A percentile compares a stretch with the other conserved stretches of the same genome.
Evolutionary conservation across 2,113 vertebrate species (phyloP).

Genomic region (Zosterops japonicus): DNA sequence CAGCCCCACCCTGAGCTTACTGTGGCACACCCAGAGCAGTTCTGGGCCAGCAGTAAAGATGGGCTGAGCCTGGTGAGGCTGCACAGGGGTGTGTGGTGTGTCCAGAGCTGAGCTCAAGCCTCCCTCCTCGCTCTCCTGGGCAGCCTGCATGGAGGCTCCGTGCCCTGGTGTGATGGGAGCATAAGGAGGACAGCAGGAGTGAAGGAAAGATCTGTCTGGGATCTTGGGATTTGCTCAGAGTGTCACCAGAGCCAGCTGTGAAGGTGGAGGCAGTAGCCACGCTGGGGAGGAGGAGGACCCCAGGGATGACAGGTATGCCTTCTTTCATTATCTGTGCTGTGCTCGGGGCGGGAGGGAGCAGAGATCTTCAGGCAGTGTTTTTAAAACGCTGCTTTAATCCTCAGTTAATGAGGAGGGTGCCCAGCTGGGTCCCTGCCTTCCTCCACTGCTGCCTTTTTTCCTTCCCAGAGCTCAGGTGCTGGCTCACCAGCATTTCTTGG

Average conservation of each 20-base stretch:
- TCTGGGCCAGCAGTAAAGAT: background rate
- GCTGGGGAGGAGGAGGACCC: constrained; percentile 9
- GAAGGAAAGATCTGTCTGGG: background rate
- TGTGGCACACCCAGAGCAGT: background rate
- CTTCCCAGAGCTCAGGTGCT: background rate
- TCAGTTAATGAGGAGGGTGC: background rate
- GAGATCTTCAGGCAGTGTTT: background rate
- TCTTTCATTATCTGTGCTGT: background rate
- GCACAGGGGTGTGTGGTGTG: background rate
- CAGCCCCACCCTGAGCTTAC: rapidly evolving
- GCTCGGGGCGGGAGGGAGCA: background rate
- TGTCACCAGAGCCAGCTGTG: background rate
- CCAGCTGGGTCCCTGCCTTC: background rate
- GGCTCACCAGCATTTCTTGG: background rate
- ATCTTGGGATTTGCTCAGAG: background rate
- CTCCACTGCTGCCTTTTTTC: background rate
- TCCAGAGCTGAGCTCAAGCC: background rate
- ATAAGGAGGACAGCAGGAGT: background rate
- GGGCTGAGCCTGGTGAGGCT: background rate
- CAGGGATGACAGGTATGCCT: constrained; percentile 31
- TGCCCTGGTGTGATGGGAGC: background rate
- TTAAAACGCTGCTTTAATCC: background rate
- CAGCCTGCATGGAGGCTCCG: background rate
- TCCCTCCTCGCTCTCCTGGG: constrained; percentile 1
- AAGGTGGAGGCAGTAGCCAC: background rate